phyloP scores from a whole-genome alignment of 2,797 vertebrate genomes.

The Tragopan temminckii region DNA sequence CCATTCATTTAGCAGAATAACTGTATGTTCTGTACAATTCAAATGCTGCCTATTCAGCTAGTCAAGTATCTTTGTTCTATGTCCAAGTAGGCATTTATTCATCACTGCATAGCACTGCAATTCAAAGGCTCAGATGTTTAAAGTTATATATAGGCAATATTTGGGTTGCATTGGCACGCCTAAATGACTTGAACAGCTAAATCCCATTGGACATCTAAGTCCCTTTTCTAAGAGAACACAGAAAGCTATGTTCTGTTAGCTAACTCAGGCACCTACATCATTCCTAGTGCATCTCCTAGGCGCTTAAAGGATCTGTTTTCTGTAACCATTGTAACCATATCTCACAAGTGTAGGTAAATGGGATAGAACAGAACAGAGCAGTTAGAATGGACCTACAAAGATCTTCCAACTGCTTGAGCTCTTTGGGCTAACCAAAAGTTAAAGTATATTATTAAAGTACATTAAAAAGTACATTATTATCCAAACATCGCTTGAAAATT shows the following conservation, averaged over 20 bases:
- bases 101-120: conserved; percentile 26
- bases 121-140: conserved; percentile 71
- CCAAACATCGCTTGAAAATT: not conserved
- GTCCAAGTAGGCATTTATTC: conserved; percentile 72
- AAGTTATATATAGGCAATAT: conserved; percentile 59
- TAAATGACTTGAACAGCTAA: conserved; percentile 17
- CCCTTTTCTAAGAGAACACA: not conserved
- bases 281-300: not conserved
- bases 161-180: conserved; percentile 20
- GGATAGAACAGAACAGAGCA: not conserved
- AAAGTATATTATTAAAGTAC: not conserved
- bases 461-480: too few relatives aligned
- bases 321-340: not conserved
- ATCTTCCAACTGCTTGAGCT: not conserved
- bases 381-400: not conserved
- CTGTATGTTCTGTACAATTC: conserved; percentile 66
- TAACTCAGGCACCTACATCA: not conserved
- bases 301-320: not conserved
- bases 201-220: not conserved
- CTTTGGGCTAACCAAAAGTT: not conserved
- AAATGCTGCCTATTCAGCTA: conserved; percentile 68
- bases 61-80: conserved; percentile 67
- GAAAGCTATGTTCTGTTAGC: not conserved
- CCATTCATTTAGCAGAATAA: conserved; percentile 59
- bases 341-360: not conserved